Percentiles rank a stretch among this genome's conserved stretches.
These are phyloP conservation scores for Scaeva pyrastri DNA, from an alignment of 2,888 invertebrate species.

Conservation along the genomic window DNA sequence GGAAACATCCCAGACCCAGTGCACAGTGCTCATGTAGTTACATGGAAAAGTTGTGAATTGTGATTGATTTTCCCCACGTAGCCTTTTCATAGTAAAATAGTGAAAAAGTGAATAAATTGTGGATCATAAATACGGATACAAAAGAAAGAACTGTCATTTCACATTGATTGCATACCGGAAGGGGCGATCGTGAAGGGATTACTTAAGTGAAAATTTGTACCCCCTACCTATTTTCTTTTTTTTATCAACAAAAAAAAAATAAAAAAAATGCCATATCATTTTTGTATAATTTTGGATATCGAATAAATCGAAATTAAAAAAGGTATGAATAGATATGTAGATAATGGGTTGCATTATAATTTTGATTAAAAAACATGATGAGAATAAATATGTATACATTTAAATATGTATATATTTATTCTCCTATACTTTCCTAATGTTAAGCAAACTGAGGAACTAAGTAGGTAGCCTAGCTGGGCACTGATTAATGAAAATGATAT, in stretches of 20 bases:
- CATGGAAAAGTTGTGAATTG: slow-evolving; percentile 8
- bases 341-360: neutral
- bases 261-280: neutral
- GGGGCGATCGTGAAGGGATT: slow-evolving; percentile 54
- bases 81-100: neutral
- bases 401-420: no score
- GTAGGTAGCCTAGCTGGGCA: neutral
- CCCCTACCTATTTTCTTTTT: neutral
- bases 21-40: slow-evolving; percentile 42
- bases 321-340: slow-evolving; percentile 54
- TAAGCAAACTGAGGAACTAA: neutral
- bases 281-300: slow-evolving; percentile 41
- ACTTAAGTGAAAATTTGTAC: slow-evolving; percentile 43
- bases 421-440: no score
- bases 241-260: neutral
- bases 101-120: slow-evolving; percentile 61
- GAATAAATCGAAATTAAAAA: slow-evolving; percentile 29
- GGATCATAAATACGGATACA: slow-evolving; percentile 30
- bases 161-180: slow-evolving; percentile 54
- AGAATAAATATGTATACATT: no score
- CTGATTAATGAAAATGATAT: slow-evolving; percentile 27
- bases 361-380: neutral
- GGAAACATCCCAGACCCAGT: slow-evolving; percentile 18
- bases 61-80: slow-evolving; percentile 54
- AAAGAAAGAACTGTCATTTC: slow-evolving; percentile 61